phyloP scores from a whole-genome alignment of 2,113 vertebrate species.

The Hiodon tergisus region DNA sequence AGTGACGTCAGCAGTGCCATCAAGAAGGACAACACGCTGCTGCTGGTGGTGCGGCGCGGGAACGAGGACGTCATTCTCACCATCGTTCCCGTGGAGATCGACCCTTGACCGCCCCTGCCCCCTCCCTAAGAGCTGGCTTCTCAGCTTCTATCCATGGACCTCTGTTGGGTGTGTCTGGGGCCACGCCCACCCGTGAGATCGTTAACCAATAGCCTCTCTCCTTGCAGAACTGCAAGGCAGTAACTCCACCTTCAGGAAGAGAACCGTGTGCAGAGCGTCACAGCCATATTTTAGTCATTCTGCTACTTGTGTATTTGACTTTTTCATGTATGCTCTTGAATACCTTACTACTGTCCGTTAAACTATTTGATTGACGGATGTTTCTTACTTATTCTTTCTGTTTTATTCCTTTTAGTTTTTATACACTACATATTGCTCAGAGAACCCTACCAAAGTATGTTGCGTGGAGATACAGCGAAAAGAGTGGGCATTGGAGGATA shows the following conservation, averaged over 20 bases:
- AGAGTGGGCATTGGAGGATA: constrained; percentile 30
- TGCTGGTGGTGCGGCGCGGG: constrained; percentile 81
- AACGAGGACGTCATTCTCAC: constrained; percentile 88
- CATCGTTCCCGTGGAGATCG: constrained; percentile 81
- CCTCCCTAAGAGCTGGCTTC: constrained; percentile 52
- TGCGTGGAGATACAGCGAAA: constrained; percentile 2
- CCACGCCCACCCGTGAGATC: constrained; percentile 26
- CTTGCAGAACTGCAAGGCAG: neutral
- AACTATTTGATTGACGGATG: constrained; percentile 6
- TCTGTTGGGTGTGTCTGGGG: constrained; percentile 32
- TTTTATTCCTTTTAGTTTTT: constrained; percentile 15
- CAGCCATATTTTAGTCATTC: constrained; percentile 19
- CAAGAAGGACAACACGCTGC: constrained; percentile 72
- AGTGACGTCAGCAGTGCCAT: constrained; percentile 88
- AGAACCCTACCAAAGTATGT: constrained; percentile 12
- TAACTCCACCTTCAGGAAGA: constrained; percentile 9
- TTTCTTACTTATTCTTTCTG: constrained; percentile 1
- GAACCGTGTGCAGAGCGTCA: constrained; percentile 17
- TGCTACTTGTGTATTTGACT: constrained; percentile 9
- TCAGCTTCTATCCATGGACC: constrained; percentile 64
- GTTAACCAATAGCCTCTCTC: constrained; percentile 13
- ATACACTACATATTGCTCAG: constrained; percentile 25
- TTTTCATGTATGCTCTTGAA: constrained; percentile 17
- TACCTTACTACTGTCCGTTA: constrained; percentile 15
- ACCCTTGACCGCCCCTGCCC: constrained; percentile 73